Conservation (phyloP, 2,113 vertebrate species). For the Tychaedon coryphoeus region DNA sequence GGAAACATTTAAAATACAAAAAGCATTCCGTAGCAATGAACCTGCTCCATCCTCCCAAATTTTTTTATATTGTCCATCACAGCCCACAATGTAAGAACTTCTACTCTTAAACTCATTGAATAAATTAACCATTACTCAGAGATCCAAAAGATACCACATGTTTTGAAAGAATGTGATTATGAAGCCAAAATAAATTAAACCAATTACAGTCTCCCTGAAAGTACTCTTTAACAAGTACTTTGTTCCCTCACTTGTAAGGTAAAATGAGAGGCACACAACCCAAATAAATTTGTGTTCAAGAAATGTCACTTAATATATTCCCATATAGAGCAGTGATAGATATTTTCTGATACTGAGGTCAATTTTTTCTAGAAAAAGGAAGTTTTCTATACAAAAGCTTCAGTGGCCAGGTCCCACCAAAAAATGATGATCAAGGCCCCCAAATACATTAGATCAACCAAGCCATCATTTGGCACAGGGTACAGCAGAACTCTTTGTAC, state of each 20-base stretch:
- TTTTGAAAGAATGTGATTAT: not conserved
- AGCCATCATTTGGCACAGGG: not conserved
- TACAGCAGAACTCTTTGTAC: not conserved
- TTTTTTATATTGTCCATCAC: not conserved
- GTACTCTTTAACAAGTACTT: not conserved
- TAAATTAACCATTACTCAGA: not conserved
- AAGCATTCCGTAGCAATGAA: not conserved
- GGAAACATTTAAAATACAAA: not conserved
- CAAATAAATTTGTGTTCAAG: not conserved
- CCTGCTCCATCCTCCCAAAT: not conserved
- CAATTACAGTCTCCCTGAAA: not conserved
- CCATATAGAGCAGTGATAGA: not conserved
- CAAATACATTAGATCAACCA: not conserved
- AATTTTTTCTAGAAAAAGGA: not conserved
- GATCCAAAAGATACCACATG: not conserved
- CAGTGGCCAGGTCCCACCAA: not conserved
- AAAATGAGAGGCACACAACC: not conserved
- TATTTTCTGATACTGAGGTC: not conserved
- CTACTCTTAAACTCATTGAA: not conserved
- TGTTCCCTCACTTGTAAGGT: not conserved
- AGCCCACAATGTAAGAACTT: not conserved
- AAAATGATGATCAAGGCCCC: not conserved
- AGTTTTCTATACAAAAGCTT: not conserved
- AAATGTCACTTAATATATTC: not conserved
- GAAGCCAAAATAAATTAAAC: not conserved